phyloP scores from a whole-genome alignment of 2,797 vertebrate species.

The Manis javanica region DNA sequence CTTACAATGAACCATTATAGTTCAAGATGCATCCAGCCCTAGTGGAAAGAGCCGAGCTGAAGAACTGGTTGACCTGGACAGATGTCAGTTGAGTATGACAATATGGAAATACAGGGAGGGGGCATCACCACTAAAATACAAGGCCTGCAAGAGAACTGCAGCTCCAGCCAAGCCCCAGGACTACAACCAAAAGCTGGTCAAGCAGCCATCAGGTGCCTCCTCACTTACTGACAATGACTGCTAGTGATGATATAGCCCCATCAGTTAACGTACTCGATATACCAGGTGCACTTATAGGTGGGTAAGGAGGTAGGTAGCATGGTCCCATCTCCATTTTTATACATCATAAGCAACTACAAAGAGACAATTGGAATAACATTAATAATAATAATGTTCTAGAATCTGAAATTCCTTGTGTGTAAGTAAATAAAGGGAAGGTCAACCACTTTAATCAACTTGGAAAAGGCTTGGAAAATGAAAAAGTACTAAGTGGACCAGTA shows the following conservation, averaged over 20 bases:
- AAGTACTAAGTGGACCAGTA: neutral
- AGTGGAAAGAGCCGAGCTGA: neutral
- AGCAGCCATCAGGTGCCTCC: too few species aligned
- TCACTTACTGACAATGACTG: neutral
- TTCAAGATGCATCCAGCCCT: neutral
- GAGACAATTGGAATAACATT: neutral
- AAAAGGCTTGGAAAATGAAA: neutral
- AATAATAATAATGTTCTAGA: neutral
- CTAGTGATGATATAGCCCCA: neutral
- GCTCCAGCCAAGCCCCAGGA: neutral
- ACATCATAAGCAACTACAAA: neutral
- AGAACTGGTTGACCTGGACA: constrained; percentile 4
- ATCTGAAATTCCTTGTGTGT: neutral
- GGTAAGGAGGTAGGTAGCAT: neutral
- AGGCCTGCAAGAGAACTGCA: neutral
- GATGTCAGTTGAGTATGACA: neutral
- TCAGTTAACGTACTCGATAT: neutral
- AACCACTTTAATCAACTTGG: neutral
- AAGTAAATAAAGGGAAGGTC: neutral
- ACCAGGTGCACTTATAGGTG: neutral
- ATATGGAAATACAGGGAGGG: neutral
- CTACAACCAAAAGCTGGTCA: neutral
- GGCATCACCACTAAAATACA: neutral
- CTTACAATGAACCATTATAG: neutral
- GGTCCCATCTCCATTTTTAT: neutral